Percentiles rank a stretch among this genome's conserved stretches.
These are phyloP conservation scores for Lepidurus packardi DNA, from an alignment of 1,140 invertebrate species.

Conservation along the genomic window DNA sequence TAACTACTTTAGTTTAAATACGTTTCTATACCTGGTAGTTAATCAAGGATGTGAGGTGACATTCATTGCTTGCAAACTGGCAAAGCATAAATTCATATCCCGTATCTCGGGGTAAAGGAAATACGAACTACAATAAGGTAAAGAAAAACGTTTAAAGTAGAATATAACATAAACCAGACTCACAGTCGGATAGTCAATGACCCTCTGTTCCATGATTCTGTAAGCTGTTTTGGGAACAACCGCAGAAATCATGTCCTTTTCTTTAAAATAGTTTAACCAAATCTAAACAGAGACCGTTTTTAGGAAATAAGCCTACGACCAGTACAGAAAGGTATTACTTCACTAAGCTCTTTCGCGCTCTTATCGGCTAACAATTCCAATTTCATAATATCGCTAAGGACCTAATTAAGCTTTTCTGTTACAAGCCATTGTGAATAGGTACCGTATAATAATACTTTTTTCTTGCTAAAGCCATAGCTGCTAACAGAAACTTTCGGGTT, in stretches of 20 bases:
- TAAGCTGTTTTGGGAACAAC: constrained; percentile 58
- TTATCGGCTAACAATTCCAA: constrained; percentile 67
- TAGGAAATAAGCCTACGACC: constrained; percentile 26
- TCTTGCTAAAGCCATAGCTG: constrained; percentile 31
- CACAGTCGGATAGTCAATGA: constrained; percentile 54
- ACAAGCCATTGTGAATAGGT: constrained; percentile 36
- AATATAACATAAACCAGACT: constrained; percentile 29
- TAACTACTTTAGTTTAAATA: background rate
- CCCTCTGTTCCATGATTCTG: constrained; percentile 52
- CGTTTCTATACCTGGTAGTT: constrained; percentile 64
- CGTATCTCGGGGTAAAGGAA: constrained; percentile 70
- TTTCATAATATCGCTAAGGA: constrained; percentile 69
- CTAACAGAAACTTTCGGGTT: constrained; percentile 39
- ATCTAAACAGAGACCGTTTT: constrained; percentile 47
- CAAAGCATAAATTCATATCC: constrained; percentile 84
- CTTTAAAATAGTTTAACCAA: constrained; percentile 73
- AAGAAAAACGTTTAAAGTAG: constrained; percentile 19
- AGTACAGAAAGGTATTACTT: constrained; percentile 27
- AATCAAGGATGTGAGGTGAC: constrained; percentile 80
- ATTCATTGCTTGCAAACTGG: constrained; percentile 65
- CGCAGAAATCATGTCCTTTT: constrained; percentile 67
- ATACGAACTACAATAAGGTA: constrained; percentile 56
- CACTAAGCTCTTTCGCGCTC: constrained; percentile 59
- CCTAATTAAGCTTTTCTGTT: constrained; percentile 46
- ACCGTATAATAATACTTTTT: constrained; percentile 26